These are phyloP conservation scores for Psittacula echo DNA, from an alignment of 2,797 vertebrate genomes.

Conservation along the genomic window DNA sequence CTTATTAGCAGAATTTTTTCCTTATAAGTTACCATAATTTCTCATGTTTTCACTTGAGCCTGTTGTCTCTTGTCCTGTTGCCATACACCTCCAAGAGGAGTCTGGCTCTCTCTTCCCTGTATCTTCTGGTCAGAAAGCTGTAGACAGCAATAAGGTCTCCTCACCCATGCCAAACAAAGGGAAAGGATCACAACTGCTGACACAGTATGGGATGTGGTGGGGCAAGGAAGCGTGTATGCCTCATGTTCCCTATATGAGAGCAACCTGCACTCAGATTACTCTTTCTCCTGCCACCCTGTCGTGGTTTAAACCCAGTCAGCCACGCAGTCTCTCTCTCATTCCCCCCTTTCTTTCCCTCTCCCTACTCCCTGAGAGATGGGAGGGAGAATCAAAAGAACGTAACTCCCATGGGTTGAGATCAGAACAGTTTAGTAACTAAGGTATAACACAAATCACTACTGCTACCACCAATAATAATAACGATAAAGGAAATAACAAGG, in stretches of 20 bases:
- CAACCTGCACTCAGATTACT: not conserved
- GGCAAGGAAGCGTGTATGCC: not conserved
- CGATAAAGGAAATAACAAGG: no score
- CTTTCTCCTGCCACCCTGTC: not conserved
- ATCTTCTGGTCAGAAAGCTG: not conserved
- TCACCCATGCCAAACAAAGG: not conserved
- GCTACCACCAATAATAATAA: no score
- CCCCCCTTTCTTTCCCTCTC: no score
- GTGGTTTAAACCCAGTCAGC: no score
- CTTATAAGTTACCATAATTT: not conserved
- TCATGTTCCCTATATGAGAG: rapidly evolving
- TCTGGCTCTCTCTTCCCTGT: not conserved
- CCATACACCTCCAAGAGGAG: not conserved
- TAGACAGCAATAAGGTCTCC: not conserved
- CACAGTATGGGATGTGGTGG: rapidly evolving
- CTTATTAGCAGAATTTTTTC: not conserved
- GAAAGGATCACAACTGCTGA: not conserved
- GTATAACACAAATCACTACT: no score
- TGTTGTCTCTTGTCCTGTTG: not conserved
- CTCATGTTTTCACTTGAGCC: not conserved
- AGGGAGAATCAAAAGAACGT: no score
- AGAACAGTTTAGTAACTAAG: no score
- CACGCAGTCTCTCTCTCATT: no score
- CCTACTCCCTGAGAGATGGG: no score
- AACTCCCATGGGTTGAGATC: no score